These are phyloP conservation scores for Cheirogaleus medius DNA, from an alignment of 2,113 vertebrate species.

Conservation along the genomic window DNA sequence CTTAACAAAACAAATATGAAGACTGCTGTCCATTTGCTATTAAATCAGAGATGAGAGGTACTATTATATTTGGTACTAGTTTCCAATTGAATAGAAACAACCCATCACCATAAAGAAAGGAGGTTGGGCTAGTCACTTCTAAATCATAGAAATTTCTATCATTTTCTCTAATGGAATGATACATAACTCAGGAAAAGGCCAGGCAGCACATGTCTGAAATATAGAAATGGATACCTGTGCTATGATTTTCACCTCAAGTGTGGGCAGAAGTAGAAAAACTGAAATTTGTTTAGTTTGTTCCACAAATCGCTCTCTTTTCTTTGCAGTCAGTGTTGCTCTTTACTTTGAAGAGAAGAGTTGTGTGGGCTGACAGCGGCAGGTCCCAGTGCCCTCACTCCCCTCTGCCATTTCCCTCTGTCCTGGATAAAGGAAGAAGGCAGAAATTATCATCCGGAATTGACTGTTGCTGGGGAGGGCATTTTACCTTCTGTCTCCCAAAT, in stretches of 20 bases:
- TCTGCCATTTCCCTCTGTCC: not conserved
- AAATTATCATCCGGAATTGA: not conserved
- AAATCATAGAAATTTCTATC: not conserved
- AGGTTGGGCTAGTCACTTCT: not conserved
- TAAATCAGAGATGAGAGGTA: not conserved
- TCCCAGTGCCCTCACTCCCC: not conserved
- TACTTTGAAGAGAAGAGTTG: not conserved
- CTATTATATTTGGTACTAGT: not conserved
- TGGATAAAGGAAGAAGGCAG: not conserved
- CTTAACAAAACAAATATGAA: not conserved
- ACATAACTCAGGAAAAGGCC: not conserved
- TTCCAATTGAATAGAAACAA: not conserved
- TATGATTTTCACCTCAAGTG: constrained; percentile 1
- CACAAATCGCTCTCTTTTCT: not conserved
- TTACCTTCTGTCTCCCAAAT: not conserved
- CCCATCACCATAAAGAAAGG: not conserved
- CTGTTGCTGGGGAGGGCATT: not conserved
- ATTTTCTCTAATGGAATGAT: constrained; percentile 4
- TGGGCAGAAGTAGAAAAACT: not conserved
- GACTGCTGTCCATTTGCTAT: not conserved
- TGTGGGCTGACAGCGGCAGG: not conserved
- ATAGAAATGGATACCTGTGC: not conserved
- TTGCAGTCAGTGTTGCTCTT: not conserved
- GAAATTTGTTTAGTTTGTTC: not conserved
- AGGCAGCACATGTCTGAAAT: not conserved